Evolutionary conservation across 2,888 invertebrate genomes (phyloP).

Genomic region (Platypus cylindrus): DNA sequence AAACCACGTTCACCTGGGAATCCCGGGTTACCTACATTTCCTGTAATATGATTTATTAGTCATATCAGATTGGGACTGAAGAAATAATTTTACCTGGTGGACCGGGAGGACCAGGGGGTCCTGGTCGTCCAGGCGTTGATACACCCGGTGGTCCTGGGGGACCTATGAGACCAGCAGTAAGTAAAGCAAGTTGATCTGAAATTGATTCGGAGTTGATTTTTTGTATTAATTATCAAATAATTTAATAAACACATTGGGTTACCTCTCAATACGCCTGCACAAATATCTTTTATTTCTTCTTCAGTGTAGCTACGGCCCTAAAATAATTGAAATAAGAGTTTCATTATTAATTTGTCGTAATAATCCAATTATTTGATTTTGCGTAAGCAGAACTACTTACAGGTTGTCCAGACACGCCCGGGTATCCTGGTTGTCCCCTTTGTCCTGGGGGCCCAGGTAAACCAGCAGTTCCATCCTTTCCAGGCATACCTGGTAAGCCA

Average conservation of each 20-base stretch:
- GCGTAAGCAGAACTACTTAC: no score
- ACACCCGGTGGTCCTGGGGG: conserved; percentile 1
- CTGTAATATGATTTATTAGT: no score
- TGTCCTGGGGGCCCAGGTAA: conserved; percentile 46
- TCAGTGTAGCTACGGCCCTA: conserved; percentile 36
- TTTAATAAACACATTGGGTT: conserved; percentile 19
- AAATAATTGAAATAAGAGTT: no score
- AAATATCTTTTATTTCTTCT: conserved; percentile 68
- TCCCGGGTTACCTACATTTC: conserved; percentile 50
- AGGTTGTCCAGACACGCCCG: conserved; percentile 44
- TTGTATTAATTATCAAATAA: conserved; percentile 2
- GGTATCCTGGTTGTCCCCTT: conserved; percentile 42
- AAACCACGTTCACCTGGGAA: conserved; percentile 52
- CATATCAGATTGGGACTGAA: no score
- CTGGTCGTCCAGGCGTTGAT: neutral
- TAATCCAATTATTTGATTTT: no score
- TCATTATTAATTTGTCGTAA: no score
- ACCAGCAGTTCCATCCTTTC: conserved; percentile 43
- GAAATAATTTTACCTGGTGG: no score
- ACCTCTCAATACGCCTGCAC: conserved; percentile 69
- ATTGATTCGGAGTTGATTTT: conserved; percentile 1
- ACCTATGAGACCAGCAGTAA: conserved; percentile 39
- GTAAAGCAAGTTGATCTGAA: conserved; percentile 60
- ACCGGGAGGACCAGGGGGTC: conserved; percentile 2
- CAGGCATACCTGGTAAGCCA: conserved; percentile 41